These are phyloP conservation scores for Chascanopsetta lugubris DNA, from an alignment of 2,113 vertebrate genomes.

Conservation along the genomic window DNA sequence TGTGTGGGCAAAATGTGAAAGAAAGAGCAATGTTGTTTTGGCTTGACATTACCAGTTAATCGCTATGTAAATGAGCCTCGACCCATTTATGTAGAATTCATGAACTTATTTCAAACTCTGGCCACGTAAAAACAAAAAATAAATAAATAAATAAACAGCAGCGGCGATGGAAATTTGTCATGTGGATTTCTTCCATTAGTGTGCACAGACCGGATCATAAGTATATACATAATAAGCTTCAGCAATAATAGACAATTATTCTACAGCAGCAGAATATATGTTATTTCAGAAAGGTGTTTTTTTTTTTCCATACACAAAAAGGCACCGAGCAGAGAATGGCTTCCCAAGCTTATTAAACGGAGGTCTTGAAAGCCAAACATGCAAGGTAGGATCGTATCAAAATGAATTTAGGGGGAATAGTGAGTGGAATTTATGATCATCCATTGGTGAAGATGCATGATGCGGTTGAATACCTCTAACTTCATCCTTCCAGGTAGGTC, in stretches of 20 bases:
- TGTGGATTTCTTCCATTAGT: conserved; percentile 15
- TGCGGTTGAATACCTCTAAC: too few relatives aligned
- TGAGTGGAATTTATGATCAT: too few relatives aligned
- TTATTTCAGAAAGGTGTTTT: background rate
- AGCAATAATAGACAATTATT: background rate
- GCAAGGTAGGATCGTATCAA: too few relatives aligned
- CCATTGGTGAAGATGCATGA: too few relatives aligned
- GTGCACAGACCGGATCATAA: conserved; percentile 1
- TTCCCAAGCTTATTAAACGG: too few relatives aligned
- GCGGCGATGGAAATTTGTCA: conserved; percentile 19
- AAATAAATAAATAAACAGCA: too few relatives aligned
- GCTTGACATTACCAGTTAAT: conserved; percentile 48
- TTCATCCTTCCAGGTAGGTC: too few relatives aligned
- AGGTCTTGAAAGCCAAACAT: too few relatives aligned
- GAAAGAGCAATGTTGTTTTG: conserved; percentile 40
- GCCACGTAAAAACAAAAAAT: conserved; percentile 33
- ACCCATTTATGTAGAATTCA: conserved; percentile 30
- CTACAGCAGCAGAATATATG: background rate
- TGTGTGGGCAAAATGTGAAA: conserved; percentile 13
- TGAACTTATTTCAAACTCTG: conserved; percentile 36
- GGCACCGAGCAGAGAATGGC: too few relatives aligned
- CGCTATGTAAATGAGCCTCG: conserved; percentile 37
- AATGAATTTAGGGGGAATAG: too few relatives aligned
- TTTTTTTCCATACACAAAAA: background rate
- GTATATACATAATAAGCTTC: background rate